Conservation (phyloP, 2,888 invertebrate species). For the Acleris literana region DNA sequence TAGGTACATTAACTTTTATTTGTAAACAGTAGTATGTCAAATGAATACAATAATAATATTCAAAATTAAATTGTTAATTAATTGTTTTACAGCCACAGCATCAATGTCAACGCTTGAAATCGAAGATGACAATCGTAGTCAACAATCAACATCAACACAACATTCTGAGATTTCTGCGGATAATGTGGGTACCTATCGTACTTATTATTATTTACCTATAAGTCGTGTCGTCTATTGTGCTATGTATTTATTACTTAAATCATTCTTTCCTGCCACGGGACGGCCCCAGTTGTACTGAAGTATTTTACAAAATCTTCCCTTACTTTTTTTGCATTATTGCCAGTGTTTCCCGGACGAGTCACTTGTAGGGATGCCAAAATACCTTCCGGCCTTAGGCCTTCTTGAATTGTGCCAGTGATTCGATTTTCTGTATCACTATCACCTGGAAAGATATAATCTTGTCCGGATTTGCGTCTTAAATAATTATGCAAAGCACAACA, state of each 20-base stretch:
- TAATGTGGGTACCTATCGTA: constrained; percentile 12
- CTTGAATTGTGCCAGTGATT: constrained; percentile 17
- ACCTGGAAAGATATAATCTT: constrained; percentile 30
- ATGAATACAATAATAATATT: constrained; percentile 13
- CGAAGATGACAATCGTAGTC: constrained; percentile 8
- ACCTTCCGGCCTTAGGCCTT: constrained; percentile 22
- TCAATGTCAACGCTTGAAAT: constrained; percentile 20
- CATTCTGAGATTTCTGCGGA: constrained; percentile 10
- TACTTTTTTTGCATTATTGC: constrained; percentile 33
- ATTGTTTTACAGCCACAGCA: constrained; percentile 21
- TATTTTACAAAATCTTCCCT: constrained; percentile 30
- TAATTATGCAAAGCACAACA: constrained; percentile 35
- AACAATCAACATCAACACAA: constrained; percentile 11
- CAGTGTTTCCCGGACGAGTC: constrained; percentile 10
- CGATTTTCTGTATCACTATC: constrained; percentile 28
- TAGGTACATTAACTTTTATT: constrained; percentile 12
- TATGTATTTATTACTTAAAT: constrained; percentile 16
- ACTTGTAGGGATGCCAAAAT: constrained; percentile 20
- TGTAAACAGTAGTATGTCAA: constrained; percentile 16
- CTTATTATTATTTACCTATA: constrained; percentile 9
- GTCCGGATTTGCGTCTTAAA: constrained; percentile 25
- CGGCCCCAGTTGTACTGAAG: constrained; percentile 28
- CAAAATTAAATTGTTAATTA: constrained; percentile 9
- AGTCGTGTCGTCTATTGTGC: constrained; percentile 4
- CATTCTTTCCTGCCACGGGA: constrained; percentile 28